phyloP scores from a whole-genome alignment of 2,113 vertebrate species.

The Rhizomys pruinosus region DNA sequence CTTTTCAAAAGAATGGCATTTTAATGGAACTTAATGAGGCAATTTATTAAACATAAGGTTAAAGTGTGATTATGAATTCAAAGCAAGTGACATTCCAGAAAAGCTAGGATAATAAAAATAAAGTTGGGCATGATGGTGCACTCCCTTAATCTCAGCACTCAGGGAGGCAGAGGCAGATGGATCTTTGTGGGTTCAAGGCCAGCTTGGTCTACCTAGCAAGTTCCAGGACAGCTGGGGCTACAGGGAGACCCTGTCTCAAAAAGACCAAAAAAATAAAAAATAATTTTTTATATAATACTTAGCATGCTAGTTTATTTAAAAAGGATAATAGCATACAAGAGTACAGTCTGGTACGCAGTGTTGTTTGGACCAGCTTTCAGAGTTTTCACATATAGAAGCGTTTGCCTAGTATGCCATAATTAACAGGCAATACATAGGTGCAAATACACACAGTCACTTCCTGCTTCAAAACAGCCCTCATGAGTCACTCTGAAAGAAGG shows the following conservation, averaged over 20 bases:
- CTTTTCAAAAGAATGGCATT: conserved; percentile 86
- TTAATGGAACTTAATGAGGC: conserved; percentile 85
- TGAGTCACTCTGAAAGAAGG: conserved; percentile 81
- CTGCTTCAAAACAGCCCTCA: conserved; percentile 80
- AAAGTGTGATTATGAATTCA: conserved; percentile 91
- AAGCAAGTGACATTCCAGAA: conserved; percentile 87
- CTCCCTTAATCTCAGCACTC: not conserved
- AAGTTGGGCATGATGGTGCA: conserved; percentile 38
- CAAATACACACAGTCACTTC: conserved; percentile 82
- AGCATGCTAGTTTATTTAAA: conserved; percentile 87
- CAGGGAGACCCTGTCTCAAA: too few species aligned
- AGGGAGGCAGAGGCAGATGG: not conserved
- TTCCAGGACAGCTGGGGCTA: too few species aligned
- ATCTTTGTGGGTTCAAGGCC: not conserved
- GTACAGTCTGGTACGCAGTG: conserved; percentile 93
- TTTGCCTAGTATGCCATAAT: conserved; percentile 78
- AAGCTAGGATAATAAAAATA: conserved; percentile 87
- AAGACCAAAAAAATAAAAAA: too few species aligned
- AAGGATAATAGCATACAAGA: conserved; percentile 90
- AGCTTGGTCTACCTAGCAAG: not conserved
- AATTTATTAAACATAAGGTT: conserved; percentile 85
- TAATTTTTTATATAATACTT: too few species aligned
- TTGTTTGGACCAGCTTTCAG: conserved; percentile 85
- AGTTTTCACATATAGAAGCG: conserved; percentile 84
- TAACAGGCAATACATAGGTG: conserved; percentile 81